phyloP scores from a whole-genome alignment of 2,888 invertebrate genomes.

The Spodoptera picta region DNA sequence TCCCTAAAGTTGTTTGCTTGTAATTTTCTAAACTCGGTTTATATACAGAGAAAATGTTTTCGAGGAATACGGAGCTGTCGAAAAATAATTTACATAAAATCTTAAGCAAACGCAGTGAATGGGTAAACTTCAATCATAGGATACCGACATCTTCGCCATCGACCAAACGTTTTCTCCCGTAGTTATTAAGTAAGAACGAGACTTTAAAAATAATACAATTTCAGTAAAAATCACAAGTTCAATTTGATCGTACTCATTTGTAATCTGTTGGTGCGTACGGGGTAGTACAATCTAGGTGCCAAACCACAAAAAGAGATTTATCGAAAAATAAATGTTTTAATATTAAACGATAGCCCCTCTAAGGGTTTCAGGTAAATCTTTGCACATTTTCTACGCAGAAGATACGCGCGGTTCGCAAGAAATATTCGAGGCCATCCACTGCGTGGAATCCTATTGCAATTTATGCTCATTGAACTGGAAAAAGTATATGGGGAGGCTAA shows the following conservation, averaged over 20 bases:
- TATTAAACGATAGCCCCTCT: conserved; percentile 72
- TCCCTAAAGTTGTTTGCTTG: conserved; percentile 61
- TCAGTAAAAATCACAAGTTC: conserved; percentile 13
- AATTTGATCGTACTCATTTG: conserved; percentile 31
- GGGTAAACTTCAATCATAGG: conserved; percentile 78
- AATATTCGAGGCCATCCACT: conserved; percentile 81
- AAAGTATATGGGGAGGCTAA: conserved; percentile 85
- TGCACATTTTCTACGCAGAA: conserved; percentile 77
- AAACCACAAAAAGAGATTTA: conserved; percentile 46
- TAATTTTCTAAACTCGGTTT: conserved; percentile 61
- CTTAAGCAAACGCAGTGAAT: conserved; percentile 77
- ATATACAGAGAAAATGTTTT: conserved; percentile 61
- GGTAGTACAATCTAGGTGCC: conserved; percentile 29
- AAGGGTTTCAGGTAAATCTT: conserved; percentile 79
- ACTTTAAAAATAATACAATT: conserved; percentile 28
- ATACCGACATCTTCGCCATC: conserved; percentile 61
- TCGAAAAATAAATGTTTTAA: conserved; percentile 70
- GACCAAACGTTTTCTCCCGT: conserved; percentile 31
- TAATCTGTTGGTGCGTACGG: conserved; percentile 15
- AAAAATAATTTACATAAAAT: conserved; percentile 79
- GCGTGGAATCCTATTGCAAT: conserved; percentile 87
- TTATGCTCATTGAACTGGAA: conserved; percentile 86
- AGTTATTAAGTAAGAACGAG: conserved; percentile 29
- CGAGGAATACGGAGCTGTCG: conserved; percentile 60
- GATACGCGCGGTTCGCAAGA: conserved; percentile 73